Evolutionary conservation across 64 coral and sea anemone genomes (phyloP).

Genomic region (Cladopsammia gracilis): DNA sequence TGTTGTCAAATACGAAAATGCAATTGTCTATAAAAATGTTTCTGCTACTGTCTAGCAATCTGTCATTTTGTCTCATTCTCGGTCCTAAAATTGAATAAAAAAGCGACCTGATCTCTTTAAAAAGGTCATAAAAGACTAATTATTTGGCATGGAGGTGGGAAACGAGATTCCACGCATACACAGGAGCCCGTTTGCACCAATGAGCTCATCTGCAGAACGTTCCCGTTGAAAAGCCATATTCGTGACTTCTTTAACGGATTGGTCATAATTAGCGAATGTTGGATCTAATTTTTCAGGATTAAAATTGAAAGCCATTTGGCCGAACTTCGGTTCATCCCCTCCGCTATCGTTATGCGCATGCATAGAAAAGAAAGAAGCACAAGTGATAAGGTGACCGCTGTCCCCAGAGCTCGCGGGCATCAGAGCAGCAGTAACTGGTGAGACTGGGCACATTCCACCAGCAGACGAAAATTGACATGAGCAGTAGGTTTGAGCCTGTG

Average conservation of each 20-base stretch:
- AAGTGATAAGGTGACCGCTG: background rate
- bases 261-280: background rate
- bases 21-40: no score
- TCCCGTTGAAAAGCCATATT: background rate
- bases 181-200: conserved; percentile 25
- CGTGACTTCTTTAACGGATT: background rate
- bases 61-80: background rate
- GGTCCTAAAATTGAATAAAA: background rate
- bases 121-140: background rate
- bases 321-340: background rate
- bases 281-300: background rate
- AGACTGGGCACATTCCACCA: background rate
- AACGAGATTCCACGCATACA: background rate
- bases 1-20: no score
- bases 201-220: conserved; percentile 1
- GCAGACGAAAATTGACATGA: background rate
- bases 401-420: background rate
- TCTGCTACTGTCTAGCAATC: no score
- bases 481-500: background rate
- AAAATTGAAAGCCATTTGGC: background rate
- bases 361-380: conserved; percentile 4
- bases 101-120: background rate
- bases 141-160: background rate
- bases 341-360: background rate
- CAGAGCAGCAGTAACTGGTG: background rate